phyloP scores from a whole-genome alignment of 2,888 invertebrate genomes.

The Cyclophora punctaria region DNA sequence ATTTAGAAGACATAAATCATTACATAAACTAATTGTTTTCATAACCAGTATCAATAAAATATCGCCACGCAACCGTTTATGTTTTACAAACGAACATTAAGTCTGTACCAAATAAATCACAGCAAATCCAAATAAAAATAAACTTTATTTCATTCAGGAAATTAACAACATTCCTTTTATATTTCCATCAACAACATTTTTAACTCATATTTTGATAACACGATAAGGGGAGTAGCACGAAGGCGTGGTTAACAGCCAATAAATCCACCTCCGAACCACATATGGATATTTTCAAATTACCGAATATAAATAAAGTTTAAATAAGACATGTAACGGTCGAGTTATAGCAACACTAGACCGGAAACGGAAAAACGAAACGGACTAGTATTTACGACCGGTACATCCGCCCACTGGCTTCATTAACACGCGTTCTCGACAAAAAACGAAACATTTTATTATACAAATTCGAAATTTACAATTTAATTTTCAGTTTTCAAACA shows the following conservation, averaged over 20 bases:
- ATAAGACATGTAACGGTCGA: conserved; percentile 63
- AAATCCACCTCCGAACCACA: conserved; percentile 33
- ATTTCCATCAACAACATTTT: conserved; percentile 29
- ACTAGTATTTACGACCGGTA: conserved; percentile 68
- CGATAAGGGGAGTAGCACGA: conserved; percentile 22
- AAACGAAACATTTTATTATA: conserved; percentile 28
- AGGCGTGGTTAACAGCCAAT: conserved; percentile 29
- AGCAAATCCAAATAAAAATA: conserved; percentile 25
- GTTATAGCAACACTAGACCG: conserved; percentile 59
- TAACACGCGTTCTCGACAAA: conserved; percentile 45
- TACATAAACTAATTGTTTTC: too few relatives aligned
- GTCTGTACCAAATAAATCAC: conserved; percentile 7
- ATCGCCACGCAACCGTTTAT: too few relatives aligned
- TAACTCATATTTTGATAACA: conserved; percentile 34
- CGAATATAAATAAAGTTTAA: conserved; percentile 50
- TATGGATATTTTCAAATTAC: conserved; percentile 48
- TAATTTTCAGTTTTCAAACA: conserved; percentile 4
- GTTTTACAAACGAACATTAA: too few relatives aligned
- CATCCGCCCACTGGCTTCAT: conserved; percentile 62
- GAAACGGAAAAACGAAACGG: conserved; percentile 71
- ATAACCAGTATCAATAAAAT: too few relatives aligned
- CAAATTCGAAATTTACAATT: conserved; percentile 20
- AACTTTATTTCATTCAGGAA: conserved; percentile 4
- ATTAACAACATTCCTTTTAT: conserved; percentile 16
- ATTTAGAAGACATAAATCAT: too few relatives aligned